phyloP scores from a whole-genome alignment of 2,113 vertebrate species.

The Onychostoma macrolepis region DNA sequence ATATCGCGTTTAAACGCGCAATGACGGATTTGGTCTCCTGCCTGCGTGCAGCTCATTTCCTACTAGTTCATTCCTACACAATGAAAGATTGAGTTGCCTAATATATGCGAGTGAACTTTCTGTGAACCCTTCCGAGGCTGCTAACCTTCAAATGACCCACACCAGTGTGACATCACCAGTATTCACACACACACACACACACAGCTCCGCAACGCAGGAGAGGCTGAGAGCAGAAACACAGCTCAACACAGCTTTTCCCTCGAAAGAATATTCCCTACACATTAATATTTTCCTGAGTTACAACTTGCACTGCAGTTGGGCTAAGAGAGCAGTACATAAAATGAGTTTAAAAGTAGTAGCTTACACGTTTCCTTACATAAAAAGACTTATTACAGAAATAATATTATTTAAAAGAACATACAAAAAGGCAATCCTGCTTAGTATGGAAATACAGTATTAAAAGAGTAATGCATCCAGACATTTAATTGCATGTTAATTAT shows the following conservation, averaged over 20 bases:
- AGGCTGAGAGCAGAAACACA: conserved; percentile 1
- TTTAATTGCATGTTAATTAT: too few species aligned
- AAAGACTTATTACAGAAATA: neutral
- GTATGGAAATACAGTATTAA: neutral
- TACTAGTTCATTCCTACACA: conserved; percentile 94
- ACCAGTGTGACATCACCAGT: conserved; percentile 88
- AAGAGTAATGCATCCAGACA: too few species aligned
- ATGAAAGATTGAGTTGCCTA: conserved; percentile 98
- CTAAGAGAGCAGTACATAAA: neutral
- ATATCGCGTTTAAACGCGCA: conserved; percentile 64
- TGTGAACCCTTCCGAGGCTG: conserved; percentile 97
- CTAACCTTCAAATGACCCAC: conserved; percentile 99
- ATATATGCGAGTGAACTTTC: conserved; percentile 99
- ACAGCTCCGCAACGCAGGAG: conserved; percentile 59
- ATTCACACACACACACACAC: conserved; percentile 59
- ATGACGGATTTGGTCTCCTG: conserved; percentile 85
- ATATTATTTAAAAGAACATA: neutral
- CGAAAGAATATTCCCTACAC: neutral
- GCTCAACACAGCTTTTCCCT: neutral
- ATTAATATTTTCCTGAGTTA: neutral
- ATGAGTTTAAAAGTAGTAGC: neutral
- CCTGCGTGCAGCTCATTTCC: conserved; percentile 90
- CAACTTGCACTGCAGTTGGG: neutral
- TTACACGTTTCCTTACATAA: neutral
- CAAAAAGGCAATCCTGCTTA: neutral